phyloP scores from a whole-genome alignment of 1,140 invertebrate genomes.

The Bombus waltoni region DNA sequence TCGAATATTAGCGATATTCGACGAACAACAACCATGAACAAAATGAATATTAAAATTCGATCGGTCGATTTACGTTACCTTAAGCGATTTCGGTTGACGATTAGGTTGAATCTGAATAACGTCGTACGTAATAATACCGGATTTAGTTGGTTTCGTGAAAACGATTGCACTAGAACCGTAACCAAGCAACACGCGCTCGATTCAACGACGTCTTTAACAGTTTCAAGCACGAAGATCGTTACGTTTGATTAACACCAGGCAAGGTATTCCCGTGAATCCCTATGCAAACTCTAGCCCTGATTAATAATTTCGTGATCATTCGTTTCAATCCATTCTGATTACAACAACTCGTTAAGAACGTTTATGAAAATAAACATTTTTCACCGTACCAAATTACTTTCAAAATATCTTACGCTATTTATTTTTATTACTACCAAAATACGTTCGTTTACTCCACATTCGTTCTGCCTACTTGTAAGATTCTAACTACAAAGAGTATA shows the following conservation, averaged over 20 bases:
- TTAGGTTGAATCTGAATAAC: not conserved
- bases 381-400: not conserved
- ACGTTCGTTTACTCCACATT: too few species aligned
- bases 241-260: not conserved
- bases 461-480: too few species aligned
- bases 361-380: not conserved
- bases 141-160: not conserved
- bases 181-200: not conserved
- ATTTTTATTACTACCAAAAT: too few species aligned
- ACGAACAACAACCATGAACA: too few species aligned
- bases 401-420: not conserved
- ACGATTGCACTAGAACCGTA: not conserved
- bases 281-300: not conserved
- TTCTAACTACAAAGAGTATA: too few species aligned
- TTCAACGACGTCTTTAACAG: not conserved
- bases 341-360: not conserved
- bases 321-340: not conserved
- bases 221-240: not conserved
- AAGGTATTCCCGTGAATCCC: not conserved
- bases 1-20: too few species aligned
- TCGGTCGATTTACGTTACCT: not conserved
- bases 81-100: not conserved
- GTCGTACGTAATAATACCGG: not conserved
- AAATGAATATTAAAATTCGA: too few species aligned
- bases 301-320: not conserved